phyloP scores from a whole-genome alignment of 2,888 invertebrate genomes.

The Hirtodrosophila confusa region DNA sequence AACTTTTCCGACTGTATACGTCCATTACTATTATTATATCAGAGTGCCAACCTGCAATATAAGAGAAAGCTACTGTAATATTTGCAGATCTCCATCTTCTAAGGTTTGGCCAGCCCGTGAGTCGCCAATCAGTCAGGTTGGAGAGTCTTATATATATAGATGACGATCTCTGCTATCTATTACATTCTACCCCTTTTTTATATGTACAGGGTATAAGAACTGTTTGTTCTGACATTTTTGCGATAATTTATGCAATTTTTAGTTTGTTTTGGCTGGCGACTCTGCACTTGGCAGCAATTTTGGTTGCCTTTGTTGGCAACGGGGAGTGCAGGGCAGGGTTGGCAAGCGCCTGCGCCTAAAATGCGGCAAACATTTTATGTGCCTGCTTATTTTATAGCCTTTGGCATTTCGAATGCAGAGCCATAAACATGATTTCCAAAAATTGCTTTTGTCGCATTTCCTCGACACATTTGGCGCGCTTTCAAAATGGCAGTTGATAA shows the following conservation, averaged over 20 bases:
- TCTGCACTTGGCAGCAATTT: conserved; percentile 49
- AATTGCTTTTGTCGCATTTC: conserved; percentile 65
- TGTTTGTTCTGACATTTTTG: conserved; percentile 35
- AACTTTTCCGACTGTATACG: too few relatives aligned
- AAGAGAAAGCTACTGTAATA: too few relatives aligned
- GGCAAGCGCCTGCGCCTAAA: conserved; percentile 49
- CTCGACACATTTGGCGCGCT: conserved; percentile 61
- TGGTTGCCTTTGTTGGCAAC: conserved; percentile 6
- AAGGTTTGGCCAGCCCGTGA: too few relatives aligned
- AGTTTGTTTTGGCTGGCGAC: conserved; percentile 50
- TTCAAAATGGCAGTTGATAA: conserved; percentile 46
- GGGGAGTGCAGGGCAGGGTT: background rate
- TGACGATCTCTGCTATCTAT: too few relatives aligned
- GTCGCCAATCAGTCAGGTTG: too few relatives aligned
- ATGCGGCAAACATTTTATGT: conserved; percentile 67
- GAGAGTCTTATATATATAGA: too few relatives aligned
- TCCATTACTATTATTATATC: too few relatives aligned
- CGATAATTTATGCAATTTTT: conserved; percentile 68
- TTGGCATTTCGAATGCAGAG: conserved; percentile 47
- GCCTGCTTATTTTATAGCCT: conserved; percentile 52
- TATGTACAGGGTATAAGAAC: background rate
- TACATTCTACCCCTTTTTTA: too few relatives aligned
- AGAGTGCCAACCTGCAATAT: too few relatives aligned
- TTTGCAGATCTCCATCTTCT: too few relatives aligned
- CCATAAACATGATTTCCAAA: conserved; percentile 60